phyloP scores from a whole-genome alignment of 2,797 vertebrate species.

The Fundulus diaphanus region DNA sequence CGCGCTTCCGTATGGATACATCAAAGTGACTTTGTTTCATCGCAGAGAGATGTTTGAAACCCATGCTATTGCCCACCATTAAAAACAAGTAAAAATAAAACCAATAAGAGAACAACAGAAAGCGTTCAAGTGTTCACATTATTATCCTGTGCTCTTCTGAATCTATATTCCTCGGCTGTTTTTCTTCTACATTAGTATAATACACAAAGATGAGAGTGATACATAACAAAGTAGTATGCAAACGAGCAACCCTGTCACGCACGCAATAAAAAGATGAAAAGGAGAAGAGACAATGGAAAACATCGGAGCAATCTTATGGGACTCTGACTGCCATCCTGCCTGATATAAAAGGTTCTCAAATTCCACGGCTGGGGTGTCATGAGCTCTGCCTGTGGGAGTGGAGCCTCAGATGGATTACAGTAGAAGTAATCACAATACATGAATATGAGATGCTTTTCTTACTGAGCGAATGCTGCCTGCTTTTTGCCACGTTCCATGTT shows the following conservation, averaged over 20 bases:
- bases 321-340: constrained; percentile 69
- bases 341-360: constrained; percentile 72
- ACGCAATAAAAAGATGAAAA: constrained; percentile 78
- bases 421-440: constrained; percentile 76
- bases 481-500: constrained; percentile 61
- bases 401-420: constrained; percentile 67
- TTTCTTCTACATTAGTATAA: constrained; percentile 39
- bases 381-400: constrained; percentile 69
- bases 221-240: constrained; percentile 67
- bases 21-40: constrained; percentile 36
- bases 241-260: constrained; percentile 66
- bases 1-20: too few species aligned
- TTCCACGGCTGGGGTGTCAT: constrained; percentile 66
- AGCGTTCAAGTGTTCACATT: constrained; percentile 32
- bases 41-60: constrained; percentile 67
- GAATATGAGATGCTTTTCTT: constrained; percentile 66
- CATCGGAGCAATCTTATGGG: constrained; percentile 65
- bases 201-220: constrained; percentile 56
- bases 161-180: constrained; percentile 25
- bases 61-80: constrained; percentile 38
- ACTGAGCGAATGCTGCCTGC: constrained; percentile 32
- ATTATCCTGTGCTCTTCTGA: constrained; percentile 14
- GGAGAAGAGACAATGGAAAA: constrained; percentile 64
- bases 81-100: constrained; percentile 16
- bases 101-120: constrained; percentile 12